Evolutionary conservation across 92 coral and sea anemone genomes (phyloP).

Genomic region (Zoanthus sociatus): DNA sequence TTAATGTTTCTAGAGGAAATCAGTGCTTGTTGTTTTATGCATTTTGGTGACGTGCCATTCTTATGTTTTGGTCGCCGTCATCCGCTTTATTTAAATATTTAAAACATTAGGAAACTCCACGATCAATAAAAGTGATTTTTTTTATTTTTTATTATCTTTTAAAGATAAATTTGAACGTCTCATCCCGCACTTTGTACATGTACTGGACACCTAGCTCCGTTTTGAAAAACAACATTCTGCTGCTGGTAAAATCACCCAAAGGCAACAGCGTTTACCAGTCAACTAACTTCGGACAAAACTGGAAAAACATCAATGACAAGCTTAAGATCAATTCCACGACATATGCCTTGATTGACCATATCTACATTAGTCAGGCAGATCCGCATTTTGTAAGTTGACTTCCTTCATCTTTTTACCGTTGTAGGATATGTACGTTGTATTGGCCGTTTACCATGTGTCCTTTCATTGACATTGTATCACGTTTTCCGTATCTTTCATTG

Average conservation of each 20-base stretch:
- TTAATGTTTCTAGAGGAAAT: background rate
- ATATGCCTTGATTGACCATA: slow-evolving; percentile 45
- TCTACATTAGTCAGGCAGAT: slow-evolving; percentile 20
- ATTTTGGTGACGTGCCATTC: background rate
- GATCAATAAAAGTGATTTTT: slow-evolving; percentile 14
- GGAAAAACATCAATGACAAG: slow-evolving; percentile 23
- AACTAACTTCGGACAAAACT: slow-evolving; percentile 5
- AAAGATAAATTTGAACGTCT: slow-evolving; percentile 15
- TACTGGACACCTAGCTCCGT: slow-evolving; percentile 33
- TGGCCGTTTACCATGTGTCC: background rate
- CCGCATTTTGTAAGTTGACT: slow-evolving; percentile 30
- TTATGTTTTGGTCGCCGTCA: background rate
- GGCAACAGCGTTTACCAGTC: slow-evolving; percentile 34
- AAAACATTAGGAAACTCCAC: slow-evolving; percentile 9
- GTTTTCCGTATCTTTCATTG: slow-evolving; percentile 10
- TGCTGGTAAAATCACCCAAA: slow-evolving; percentile 14
- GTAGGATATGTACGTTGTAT: background rate
- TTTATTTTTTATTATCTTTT: background rate
- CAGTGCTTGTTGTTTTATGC: background rate
- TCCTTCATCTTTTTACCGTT: background rate
- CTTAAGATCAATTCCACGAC: slow-evolving; percentile 25
- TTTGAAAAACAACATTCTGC: slow-evolving; percentile 12
- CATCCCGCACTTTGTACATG: slow-evolving; percentile 13
- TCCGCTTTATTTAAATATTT: slow-evolving; percentile 2
- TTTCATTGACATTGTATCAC: slow-evolving; percentile 12